These are phyloP conservation scores for Pelodytes ibericus DNA, from an alignment of 2,797 vertebrate genomes.

Conservation along the genomic window DNA sequence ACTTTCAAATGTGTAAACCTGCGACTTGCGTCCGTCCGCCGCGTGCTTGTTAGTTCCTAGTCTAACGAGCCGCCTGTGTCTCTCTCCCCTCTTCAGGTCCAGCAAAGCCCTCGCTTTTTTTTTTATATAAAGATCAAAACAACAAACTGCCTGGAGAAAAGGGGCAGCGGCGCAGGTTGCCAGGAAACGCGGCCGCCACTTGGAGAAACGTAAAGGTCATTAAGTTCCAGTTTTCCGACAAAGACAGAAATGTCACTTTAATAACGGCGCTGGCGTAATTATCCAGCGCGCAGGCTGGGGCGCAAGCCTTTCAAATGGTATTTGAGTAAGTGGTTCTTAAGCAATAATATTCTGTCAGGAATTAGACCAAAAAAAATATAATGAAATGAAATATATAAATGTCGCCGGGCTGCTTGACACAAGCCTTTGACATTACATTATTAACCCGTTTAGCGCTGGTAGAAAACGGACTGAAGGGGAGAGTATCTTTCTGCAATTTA, in stretches of 20 bases:
- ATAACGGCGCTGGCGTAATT: conserved; percentile 26
- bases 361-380: not conserved
- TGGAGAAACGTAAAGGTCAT: conserved; percentile 42
- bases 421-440: not conserved
- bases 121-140: conserved; percentile 22
- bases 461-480: too few species aligned
- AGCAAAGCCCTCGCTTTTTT: not conserved
- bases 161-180: conserved; percentile 18
- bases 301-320: not conserved
- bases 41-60: too few species aligned
- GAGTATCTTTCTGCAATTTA: too few species aligned
- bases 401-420: not conserved
- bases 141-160: conserved; percentile 18
- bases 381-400: not conserved
- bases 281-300: conserved; percentile 20
- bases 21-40: too few species aligned
- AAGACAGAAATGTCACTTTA: conserved; percentile 49
- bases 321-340: not conserved
- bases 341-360: not conserved
- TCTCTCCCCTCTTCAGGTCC: not conserved
- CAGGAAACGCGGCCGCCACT: conserved; percentile 40
- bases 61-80: not conserved
- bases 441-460: not conserved
- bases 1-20: too few species aligned
- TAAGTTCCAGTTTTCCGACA: not conserved